Evolutionary conservation across 2,797 vertebrate genomes (phyloP).

Genomic region (Ptychadena robeensis): DNA sequence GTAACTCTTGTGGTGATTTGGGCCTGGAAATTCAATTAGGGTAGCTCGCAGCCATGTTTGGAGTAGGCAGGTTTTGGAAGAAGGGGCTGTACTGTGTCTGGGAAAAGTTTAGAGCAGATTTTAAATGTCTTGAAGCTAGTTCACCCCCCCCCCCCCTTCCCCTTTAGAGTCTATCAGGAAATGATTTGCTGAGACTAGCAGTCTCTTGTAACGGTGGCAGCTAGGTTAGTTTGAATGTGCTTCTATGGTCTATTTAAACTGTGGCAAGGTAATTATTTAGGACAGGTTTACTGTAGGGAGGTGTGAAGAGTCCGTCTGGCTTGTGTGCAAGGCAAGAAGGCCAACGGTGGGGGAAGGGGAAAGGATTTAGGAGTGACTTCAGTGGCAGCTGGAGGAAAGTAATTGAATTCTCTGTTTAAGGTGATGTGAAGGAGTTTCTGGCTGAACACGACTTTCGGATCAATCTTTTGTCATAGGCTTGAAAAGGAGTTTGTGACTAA

Average conservation of each 20-base stretch:
- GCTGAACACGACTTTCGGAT: slow-evolving; percentile 8
- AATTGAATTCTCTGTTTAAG: slow-evolving; percentile 65
- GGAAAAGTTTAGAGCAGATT: background rate
- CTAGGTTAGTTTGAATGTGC: slow-evolving; percentile 69
- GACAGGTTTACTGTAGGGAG: slow-evolving; percentile 80
- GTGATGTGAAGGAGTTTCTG: slow-evolving; percentile 54
- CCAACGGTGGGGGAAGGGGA: slow-evolving; percentile 31
- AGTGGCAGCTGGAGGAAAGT: slow-evolving; percentile 53
- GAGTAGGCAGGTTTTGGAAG: background rate
- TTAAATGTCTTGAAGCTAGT: background rate
- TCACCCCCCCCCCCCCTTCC: no score
- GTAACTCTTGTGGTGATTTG: background rate
- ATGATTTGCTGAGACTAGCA: slow-evolving; percentile 53
- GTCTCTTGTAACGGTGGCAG: slow-evolving; percentile 61
- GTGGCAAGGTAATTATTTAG: slow-evolving; percentile 71
- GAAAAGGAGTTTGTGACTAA: background rate
- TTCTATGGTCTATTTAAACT: slow-evolving; percentile 41
- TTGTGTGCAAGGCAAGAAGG: slow-evolving; percentile 40
- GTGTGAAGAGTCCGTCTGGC: slow-evolving; percentile 72
- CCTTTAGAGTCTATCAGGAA: slow-evolving; percentile 15
- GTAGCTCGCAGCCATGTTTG: slow-evolving; percentile 4
- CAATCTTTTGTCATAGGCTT: background rate
- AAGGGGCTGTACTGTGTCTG: background rate
- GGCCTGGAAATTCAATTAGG: slow-evolving; percentile 45
- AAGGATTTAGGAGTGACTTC: slow-evolving; percentile 57